phyloP scores from a whole-genome alignment of 2,113 vertebrate species.

The Pseudorasbora parva region DNA sequence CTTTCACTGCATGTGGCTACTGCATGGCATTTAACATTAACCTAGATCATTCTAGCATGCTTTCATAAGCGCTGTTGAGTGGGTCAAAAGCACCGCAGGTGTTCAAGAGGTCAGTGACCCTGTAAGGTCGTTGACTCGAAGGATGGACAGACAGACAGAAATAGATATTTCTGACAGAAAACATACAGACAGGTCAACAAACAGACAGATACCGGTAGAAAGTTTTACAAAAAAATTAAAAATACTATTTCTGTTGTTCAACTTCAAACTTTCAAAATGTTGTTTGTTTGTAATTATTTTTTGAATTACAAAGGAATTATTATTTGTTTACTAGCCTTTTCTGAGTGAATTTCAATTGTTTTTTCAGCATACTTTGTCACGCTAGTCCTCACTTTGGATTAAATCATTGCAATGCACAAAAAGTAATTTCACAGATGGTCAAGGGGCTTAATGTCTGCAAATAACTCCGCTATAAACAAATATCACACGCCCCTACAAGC shows the following conservation, averaged over 20 bases:
- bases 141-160: too few species aligned
- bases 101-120: background rate
- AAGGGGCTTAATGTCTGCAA: background rate
- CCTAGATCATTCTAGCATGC: background rate
- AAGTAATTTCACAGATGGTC: constrained; percentile 25
- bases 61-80: constrained; percentile 20
- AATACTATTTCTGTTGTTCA: too few species aligned
- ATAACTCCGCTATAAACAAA: background rate
- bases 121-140: background rate
- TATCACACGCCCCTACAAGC: background rate
- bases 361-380: background rate
- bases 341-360: background rate
- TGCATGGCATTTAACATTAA: constrained; percentile 14
- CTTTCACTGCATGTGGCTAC: background rate
- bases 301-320: too few species aligned
- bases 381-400: constrained; percentile 19
- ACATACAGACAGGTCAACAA: too few species aligned
- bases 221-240: too few species aligned
- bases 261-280: too few species aligned
- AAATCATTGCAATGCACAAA: constrained; percentile 4
- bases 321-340: background rate
- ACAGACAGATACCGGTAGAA: too few species aligned
- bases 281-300: too few species aligned
- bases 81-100: constrained; percentile 21
- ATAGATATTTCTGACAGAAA: too few species aligned